A percentile compares a stretch with the other conserved stretches of the same genome.
Conservation (phyloP, 2,888 invertebrate genomes). For the Xanthia icteritia region DNA sequence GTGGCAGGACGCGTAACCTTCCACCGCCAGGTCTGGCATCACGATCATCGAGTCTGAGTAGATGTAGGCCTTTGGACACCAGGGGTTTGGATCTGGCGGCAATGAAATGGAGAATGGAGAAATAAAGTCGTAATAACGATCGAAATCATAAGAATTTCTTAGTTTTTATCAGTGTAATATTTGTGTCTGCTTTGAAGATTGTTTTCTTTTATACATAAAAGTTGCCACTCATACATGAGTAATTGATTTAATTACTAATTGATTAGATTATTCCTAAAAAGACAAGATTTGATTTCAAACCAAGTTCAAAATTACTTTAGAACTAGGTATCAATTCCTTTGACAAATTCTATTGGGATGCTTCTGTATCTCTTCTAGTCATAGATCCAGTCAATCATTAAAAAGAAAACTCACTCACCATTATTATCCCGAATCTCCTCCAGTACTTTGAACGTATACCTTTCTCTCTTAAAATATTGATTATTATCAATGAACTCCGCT, state of each 20-base stretch:
- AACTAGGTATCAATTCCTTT: not conserved
- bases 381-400: not conserved
- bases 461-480: slow-evolving; percentile 79
- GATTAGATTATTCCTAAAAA: not conserved
- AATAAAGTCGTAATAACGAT: not conserved
- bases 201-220: not conserved
- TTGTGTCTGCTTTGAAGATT: not conserved
- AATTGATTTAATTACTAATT: not conserved
- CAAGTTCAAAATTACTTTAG: not conserved
- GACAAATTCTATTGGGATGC: not conserved
- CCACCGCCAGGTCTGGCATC: slow-evolving; percentile 79
- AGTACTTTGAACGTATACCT: slow-evolving; percentile 77
- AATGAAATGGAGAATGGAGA: slow-evolving; percentile 5
- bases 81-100: slow-evolving; percentile 74
- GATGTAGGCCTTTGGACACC: slow-evolving; percentile 77
- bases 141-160: not conserved
- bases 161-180: not conserved
- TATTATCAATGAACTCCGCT: slow-evolving; percentile 76
- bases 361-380: not conserved
- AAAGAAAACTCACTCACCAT: slow-evolving; percentile 62
- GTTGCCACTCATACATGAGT: too few relatives aligned
- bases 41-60: slow-evolving; percentile 79
- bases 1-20: slow-evolving; percentile 76
- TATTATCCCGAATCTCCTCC: slow-evolving; percentile 72
- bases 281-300: not conserved